phyloP scores from a whole-genome alignment of 2,113 vertebrate species.

The Alligator mississippiensis region DNA sequence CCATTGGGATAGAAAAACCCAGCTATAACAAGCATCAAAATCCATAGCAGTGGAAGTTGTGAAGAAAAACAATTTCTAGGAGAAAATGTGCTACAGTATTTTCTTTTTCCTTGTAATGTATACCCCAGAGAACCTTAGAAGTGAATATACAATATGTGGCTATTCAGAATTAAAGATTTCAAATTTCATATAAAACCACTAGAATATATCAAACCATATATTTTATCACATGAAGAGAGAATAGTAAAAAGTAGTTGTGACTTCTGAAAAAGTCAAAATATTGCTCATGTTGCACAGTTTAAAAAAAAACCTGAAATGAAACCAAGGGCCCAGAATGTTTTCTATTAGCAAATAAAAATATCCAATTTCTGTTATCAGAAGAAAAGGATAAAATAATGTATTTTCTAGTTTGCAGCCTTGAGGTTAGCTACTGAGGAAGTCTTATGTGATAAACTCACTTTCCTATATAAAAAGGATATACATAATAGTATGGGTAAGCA shows the following conservation, averaged over 20 bases:
- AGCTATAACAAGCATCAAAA: not conserved
- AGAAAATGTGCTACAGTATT: not conserved
- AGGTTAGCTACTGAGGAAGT: not conserved
- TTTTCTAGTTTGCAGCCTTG: not conserved
- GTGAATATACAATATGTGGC: not conserved
- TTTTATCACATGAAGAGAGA: not conserved
- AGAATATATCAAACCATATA: not conserved
- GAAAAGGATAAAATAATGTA: not conserved
- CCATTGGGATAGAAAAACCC: not conserved
- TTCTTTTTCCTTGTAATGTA: not conserved
- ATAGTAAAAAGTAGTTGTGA: not conserved
- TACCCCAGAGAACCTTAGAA: not conserved
- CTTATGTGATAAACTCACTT: not conserved
- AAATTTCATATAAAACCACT: not conserved
- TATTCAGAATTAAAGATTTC: not conserved
- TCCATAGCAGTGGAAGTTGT: not conserved
- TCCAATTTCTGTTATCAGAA: not conserved
- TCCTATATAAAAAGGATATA: not conserved
- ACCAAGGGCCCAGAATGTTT: not conserved
- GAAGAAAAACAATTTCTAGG: slow-evolving; percentile 1
- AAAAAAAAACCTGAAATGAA: not conserved
- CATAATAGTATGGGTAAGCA: not conserved
- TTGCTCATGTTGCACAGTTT: not conserved
- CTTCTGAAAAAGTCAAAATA: not conserved
- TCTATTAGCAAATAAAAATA: not conserved